Evolutionary conservation across 2,113 vertebrate species (phyloP), one percentile per base, ranked within the genome.

Genomic region (Ptyas mucosa): DNA sequence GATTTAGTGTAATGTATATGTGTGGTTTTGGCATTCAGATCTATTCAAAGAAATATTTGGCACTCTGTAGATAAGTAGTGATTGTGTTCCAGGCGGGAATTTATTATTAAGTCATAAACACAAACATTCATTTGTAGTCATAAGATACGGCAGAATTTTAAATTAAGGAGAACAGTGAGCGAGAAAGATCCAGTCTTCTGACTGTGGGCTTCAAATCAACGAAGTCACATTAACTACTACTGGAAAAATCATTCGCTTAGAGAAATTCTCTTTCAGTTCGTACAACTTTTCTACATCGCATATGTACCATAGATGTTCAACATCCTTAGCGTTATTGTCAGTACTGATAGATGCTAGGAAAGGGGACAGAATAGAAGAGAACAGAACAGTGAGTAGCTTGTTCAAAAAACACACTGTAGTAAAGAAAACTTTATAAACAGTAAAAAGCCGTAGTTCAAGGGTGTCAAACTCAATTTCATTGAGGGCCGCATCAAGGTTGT

Each of bases 121-220:
- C 43, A 90, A 87, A 54, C 10, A 53, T 92, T 86, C 91, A 51
- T 1, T 88, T 94, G 53, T 20, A 89, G 1, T 91, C 89, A 89
- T 20, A 86, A 12, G 90, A 54, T 21, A 89, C 8, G 61, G 49
- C 9, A 53, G 69, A 46, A 57, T 89, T 93, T 88, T 58, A 89
- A 89, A 89, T 87, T 34, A 21, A 92, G 49, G 58, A 51, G 89
- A 92, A 87, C 92, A 95, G 52, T 20, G 52, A 49, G 52, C 21
- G 0, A 75, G 39, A 89, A 88, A n/a, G 53, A 18, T 75, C 64
- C 64, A 75, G n/a, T 18, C n/a, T 75, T 43, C 90, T 9, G 0
- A 87, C 21, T 51, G 24, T 69, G 46, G 39, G 18, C 26, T 29
- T 0, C 0, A 26, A 26, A 90, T 6, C 0, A 0, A 0, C 57